Evolutionary conservation across 2,113 vertebrate species (phyloP).

Genomic region (Takifugu bimaculatus): DNA sequence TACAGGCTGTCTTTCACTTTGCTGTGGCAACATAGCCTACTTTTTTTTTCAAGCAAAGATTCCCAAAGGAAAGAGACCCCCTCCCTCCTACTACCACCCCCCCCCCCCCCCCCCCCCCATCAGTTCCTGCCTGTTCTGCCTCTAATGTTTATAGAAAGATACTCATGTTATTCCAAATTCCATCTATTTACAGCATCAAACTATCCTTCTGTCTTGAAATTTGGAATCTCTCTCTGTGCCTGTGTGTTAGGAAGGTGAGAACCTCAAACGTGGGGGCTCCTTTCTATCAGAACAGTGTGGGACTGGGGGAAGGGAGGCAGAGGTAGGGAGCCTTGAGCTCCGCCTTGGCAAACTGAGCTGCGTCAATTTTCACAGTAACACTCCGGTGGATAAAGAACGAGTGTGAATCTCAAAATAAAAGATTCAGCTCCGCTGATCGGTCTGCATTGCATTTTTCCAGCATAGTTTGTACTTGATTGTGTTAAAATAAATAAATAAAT

Average conservation of each 20-base stretch:
- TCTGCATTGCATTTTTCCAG: background rate
- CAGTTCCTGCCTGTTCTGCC: slow-evolving; percentile 13
- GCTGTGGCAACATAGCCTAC: slow-evolving; percentile 27
- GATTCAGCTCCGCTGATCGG: background rate
- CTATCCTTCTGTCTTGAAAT: background rate
- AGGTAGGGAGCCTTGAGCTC: no score
- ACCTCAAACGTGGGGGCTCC: no score
- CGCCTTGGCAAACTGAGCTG: no score
- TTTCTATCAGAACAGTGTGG: no score
- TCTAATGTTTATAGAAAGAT: slow-evolving; percentile 14
- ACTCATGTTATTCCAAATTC: no score
- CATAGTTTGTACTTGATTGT: no score
- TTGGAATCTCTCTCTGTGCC: no score
- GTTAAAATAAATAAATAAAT: no score
- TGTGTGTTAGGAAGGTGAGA: no score
- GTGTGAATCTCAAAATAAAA: background rate
- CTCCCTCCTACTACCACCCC: background rate
- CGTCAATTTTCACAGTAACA: no score
- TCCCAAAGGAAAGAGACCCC: slow-evolving; percentile 40
- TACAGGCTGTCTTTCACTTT: slow-evolving; percentile 31
- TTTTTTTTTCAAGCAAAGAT: slow-evolving; percentile 30
- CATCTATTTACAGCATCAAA: slow-evolving; percentile 1
- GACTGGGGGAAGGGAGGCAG: no score
- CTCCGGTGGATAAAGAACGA: no score
- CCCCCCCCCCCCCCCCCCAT: background rate